Base-by-base conservation (phyloP, 2,113 vertebrate genomes). In the Pseudopodoces humilis region DNA sequence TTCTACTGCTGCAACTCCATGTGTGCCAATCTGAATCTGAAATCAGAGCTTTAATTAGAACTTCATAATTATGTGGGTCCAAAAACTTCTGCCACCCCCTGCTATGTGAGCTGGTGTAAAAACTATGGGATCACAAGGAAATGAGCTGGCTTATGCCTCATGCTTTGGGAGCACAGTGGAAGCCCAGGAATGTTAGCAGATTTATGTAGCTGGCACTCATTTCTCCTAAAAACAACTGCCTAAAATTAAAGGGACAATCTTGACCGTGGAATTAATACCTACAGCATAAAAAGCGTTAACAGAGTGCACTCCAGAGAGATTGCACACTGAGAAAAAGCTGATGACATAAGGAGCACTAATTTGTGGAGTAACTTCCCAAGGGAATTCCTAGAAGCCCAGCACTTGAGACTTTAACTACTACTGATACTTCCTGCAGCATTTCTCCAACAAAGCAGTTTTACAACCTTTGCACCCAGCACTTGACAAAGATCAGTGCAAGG, bases 41-140 rank as follows among this genome's bases (percentile, higher is more conserved):
- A 90, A 94, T 44, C 62, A 22, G 37, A 85, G 58, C 64, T 95
- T 87, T 76, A 79, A 76, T 90, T 72, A 58, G 63, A 93, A 88
- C 43, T 46, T n/a, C 41, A 7, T 28, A 24, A 78, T 60, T 69
- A 77, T 3, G 8, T 33, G 60, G 56, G 74, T 67, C 83, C 53
- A 86, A 94, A 88, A 78, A 56, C 69, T 95, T 84, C 86, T 75
- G 49, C 69, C 49, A 25, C 44, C 39, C 41, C 52, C 50, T 76
- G 39, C 76, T 88, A 11, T 15, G 58, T 44, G 31, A 82, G 80
- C 81, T 78, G 52, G 25, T 60, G 83, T 79, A 60, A 44, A 74
- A 70, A 69, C 50, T 56, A 49, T 11, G 46, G 47, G 39, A 88
- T 52, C 70, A 82, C 70, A 85, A 86, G 72, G 70, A 94, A 89